Evolutionary conservation across 2,797 vertebrate genomes (phyloP).

Genomic region (Balearica regulorum): DNA sequence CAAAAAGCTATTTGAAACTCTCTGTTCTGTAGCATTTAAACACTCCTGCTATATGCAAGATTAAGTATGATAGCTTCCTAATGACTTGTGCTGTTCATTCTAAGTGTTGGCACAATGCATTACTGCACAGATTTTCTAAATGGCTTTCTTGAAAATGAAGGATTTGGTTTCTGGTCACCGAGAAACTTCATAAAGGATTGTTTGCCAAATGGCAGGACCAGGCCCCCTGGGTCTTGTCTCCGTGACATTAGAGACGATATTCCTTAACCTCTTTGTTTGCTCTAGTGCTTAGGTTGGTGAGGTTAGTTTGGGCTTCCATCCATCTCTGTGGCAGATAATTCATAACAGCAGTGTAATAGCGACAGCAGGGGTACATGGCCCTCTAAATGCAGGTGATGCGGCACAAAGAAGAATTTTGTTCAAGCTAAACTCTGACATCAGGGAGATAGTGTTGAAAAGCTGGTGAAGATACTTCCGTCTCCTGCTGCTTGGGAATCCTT

Average conservation of each 20-base stretch:
- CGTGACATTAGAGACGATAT: fast-evolving
- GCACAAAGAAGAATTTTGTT: background rate
- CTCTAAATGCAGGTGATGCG: fast-evolving
- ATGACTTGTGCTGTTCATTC: conserved; percentile 46
- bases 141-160: background rate
- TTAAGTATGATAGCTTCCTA: conserved; percentile 59
- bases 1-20: conserved; percentile 56
- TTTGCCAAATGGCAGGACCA: background rate
- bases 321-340: background rate
- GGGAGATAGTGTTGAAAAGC: background rate
- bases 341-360: background rate
- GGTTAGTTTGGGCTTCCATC: background rate
- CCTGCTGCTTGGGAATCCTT: background rate
- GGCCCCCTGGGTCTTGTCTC: background rate
- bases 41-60: conserved; percentile 36
- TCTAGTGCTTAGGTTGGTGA: background rate
- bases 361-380: background rate
- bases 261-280: background rate
- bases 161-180: background rate
- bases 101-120: conserved; percentile 6
- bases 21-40: conserved; percentile 17
- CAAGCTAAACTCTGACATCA: background rate
- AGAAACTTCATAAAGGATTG: background rate
- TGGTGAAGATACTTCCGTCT: background rate
- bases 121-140: background rate